Evolutionary conservation across 2,888 invertebrate genomes (phyloP), one percentile per base, ranked within the genome.

Genomic region (Gortyna flavago): DNA sequence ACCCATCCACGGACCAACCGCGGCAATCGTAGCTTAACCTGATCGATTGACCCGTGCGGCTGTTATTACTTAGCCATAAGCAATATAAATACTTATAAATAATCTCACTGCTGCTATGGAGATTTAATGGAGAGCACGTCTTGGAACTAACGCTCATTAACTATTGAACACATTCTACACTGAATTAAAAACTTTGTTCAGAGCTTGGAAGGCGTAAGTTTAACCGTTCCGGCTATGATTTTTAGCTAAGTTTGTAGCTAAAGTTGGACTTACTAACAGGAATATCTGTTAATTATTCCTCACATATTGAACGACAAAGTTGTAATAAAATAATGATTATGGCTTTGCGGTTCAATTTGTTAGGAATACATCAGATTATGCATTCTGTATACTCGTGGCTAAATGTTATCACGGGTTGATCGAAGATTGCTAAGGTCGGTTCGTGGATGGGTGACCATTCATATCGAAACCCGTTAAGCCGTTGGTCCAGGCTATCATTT

Each of bases 171-270:
- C 59, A 67, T 81, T 76, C 48, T 32, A 62, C 35, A 70, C 79
- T 73, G 70, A 70, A 83, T 77, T 70, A 77, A 77, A 72, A 83
- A 70, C 57, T 73, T 83, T 51, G 38, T 69, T 70, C 29, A 18
- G n/a, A 70, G 51, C n/a, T 32, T 38, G 5, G 32, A 68, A 61
- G 21, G 44, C 21, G 2, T 29, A 54, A 72, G 65, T 69, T 82
- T 72, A 72, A 29, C 76, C 57, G 38, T 38, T 66, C 54, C 29
- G 16, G 35, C 35, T 59, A 68, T 54, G 67, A 64, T 73, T 82
- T 82, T 69, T 48, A 66, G 32, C 51, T 13, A 64, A 64, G 21
- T 70, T 79, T 41, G 6, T 59, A 16, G 18, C 41, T 32, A 61
- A 35, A 54, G n/a, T 69, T 16, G 11, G 11, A 13, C 35, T 61